Percentiles rank a stretch among this genome's conserved stretches.
Conservation (phyloP, 2,797 vertebrate species). For the Pantherophis vulpinus region DNA sequence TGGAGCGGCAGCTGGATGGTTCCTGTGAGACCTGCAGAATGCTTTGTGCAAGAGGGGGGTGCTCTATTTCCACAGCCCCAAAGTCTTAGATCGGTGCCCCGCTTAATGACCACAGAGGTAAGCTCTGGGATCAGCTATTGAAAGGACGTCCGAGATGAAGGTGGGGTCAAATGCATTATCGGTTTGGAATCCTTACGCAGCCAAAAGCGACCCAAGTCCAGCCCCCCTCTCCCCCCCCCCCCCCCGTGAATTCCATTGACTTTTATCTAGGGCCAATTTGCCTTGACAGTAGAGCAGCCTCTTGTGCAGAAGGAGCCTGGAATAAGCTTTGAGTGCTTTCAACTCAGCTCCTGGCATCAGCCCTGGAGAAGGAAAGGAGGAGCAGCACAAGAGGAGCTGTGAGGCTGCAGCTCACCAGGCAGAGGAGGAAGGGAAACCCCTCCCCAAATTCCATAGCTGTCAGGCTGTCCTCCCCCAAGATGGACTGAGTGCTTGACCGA, state of each 20-base stretch:
- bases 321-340: neutral
- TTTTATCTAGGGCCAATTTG: too few species aligned
- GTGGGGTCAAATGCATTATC: neutral
- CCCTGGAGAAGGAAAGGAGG: neutral
- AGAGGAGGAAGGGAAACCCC: neutral
- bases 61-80: neutral
- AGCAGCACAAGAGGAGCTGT: neutral
- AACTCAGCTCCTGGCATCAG: neutral
- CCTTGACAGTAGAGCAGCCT: too few species aligned
- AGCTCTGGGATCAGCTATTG: neutral
- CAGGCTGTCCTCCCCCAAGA: neutral
- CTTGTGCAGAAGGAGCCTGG: accelerated
- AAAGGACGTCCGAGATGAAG: neutral
- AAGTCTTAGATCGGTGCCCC: neutral
- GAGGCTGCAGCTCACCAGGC: neutral
- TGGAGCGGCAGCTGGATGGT: neutral
- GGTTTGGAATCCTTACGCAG: neutral
- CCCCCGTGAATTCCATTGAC: too few species aligned
- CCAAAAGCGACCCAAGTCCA: neutral
- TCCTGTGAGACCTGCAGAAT: accelerated
- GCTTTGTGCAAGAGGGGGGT: too few species aligned
- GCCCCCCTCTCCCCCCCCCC: too few species aligned
- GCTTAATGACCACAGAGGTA: neutral
- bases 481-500: neutral
- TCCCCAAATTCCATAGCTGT: neutral